These are phyloP conservation scores for Netelia fuscicornis DNA, from an alignment of 2,888 invertebrate species.

Conservation along the genomic window DNA sequence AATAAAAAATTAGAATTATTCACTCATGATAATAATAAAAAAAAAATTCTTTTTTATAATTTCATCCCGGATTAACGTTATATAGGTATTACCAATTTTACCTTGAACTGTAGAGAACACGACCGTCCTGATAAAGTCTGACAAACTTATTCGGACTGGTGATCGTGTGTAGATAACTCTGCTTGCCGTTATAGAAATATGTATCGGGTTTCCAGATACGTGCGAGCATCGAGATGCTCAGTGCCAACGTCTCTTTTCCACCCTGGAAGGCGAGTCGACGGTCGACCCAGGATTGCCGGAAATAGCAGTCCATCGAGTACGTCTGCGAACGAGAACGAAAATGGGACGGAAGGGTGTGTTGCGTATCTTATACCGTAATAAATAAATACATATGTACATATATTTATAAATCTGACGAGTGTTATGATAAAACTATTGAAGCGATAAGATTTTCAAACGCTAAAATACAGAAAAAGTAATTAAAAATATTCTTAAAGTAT, in stretches of 20 bases:
- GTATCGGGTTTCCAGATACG: slow-evolving; percentile 95
- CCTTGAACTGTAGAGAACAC: slow-evolving; percentile 92
- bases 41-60: too few species aligned
- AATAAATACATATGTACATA: slow-evolving; percentile 15
- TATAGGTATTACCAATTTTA: slow-evolving; percentile 78
- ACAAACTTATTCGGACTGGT: slow-evolving; percentile 95
- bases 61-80: background rate
- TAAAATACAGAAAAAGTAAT: background rate
- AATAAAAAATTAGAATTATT: too few species aligned
- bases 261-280: slow-evolving; percentile 90
- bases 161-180: slow-evolving; percentile 93
- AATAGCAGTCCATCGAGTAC: slow-evolving; percentile 95
- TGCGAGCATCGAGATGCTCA: slow-evolving; percentile 92
- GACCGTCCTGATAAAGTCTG: slow-evolving; percentile 90
- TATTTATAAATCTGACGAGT: background rate
- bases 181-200: slow-evolving; percentile 93
- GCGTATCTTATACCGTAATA: slow-evolving; percentile 7
- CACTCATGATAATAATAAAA: too few species aligned
- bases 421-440: background rate
- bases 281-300: slow-evolving; percentile 94
- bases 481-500: background rate
- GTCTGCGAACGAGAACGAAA: slow-evolving; percentile 86
- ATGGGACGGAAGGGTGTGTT: slow-evolving; percentile 20
- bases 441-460: background rate
- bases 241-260: slow-evolving; percentile 89